Evolutionary conservation across 1,140 invertebrate genomes (phyloP).

Genomic region (Zaprionus inermis): DNA sequence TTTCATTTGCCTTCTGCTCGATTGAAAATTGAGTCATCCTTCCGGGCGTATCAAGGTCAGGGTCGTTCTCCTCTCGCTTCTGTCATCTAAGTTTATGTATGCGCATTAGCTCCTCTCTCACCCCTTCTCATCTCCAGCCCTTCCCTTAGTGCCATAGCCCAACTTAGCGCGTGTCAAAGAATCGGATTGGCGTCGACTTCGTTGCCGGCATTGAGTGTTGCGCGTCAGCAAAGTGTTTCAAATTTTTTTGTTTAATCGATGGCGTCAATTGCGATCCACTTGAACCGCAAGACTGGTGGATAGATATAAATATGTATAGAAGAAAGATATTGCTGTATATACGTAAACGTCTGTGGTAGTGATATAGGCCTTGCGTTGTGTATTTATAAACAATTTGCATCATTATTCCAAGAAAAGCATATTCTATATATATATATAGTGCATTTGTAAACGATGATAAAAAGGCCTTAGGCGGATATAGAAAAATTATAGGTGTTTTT

Average conservation of each 20-base stretch:
- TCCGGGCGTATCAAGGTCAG: constrained; percentile 46
- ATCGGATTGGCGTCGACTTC: not conserved
- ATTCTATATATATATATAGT: too few species aligned
- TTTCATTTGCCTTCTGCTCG: not conserved
- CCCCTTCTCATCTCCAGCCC: not conserved
- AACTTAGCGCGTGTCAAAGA: constrained; percentile 32
- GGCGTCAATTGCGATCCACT: constrained; percentile 70
- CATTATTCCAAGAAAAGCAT: not conserved
- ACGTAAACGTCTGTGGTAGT: not conserved
- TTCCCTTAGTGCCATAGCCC: not conserved
- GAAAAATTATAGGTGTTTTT: too few species aligned
- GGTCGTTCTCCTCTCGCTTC: constrained; percentile 44
- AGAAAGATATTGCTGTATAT: not conserved
- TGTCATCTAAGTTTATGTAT: constrained; percentile 12
- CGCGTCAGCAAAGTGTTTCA: constrained; percentile 33
- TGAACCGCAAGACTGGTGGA: constrained; percentile 25
- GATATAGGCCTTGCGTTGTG: not conserved
- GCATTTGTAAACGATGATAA: too few species aligned
- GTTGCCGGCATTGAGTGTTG: constrained; percentile 4
- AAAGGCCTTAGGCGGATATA: too few species aligned
- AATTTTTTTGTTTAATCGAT: constrained; percentile 73
- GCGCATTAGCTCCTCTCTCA: not conserved
- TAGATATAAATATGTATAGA: not conserved
- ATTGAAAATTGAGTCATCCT: not conserved
- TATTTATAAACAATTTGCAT: not conserved